A percentile compares a stretch with the other conserved stretches of the same genome.
Evolutionary conservation across 1,140 invertebrate genomes (phyloP).

Genomic region (Atta colombica): DNA sequence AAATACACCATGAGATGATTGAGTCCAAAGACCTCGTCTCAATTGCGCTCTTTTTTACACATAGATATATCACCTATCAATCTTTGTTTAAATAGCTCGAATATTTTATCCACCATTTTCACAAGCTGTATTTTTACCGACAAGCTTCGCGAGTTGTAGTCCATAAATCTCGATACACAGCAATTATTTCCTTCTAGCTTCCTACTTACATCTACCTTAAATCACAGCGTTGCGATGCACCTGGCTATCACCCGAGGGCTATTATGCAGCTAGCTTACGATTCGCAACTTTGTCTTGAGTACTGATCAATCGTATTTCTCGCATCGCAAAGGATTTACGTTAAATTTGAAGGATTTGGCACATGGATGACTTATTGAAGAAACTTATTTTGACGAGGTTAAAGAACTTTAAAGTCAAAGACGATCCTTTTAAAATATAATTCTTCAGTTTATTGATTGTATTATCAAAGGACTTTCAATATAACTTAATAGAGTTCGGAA

Average conservation of each 20-base stretch:
- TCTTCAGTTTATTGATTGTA: constrained; percentile 31
- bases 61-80: not conserved
- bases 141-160: constrained; percentile 29
- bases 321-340: not conserved
- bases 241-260: constrained; percentile 4
- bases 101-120: constrained; percentile 34
- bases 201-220: constrained; percentile 37
- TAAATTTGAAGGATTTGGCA: not conserved
- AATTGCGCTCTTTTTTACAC: not conserved
- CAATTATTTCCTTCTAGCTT: constrained; percentile 41
- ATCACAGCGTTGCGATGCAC: constrained; percentile 53
- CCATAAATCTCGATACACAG: constrained; percentile 51
- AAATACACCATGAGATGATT: not conserved
- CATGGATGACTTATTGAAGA: constrained; percentile 4
- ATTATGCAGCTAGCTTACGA: constrained; percentile 47
- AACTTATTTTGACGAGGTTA: constrained; percentile 33
- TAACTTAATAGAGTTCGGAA: not conserved
- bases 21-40: not conserved
- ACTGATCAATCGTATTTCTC: constrained; percentile 24
- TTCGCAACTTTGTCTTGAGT: constrained; percentile 4
- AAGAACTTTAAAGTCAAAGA: constrained; percentile 28
- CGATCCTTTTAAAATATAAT: constrained; percentile 39
- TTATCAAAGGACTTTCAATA: not conserved
- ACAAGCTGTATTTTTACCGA: constrained; percentile 37
- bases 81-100: constrained; percentile 3